Base-by-base conservation (phyloP, 2,888 invertebrate genomes). In the Drosophila fungiperda region DNA sequence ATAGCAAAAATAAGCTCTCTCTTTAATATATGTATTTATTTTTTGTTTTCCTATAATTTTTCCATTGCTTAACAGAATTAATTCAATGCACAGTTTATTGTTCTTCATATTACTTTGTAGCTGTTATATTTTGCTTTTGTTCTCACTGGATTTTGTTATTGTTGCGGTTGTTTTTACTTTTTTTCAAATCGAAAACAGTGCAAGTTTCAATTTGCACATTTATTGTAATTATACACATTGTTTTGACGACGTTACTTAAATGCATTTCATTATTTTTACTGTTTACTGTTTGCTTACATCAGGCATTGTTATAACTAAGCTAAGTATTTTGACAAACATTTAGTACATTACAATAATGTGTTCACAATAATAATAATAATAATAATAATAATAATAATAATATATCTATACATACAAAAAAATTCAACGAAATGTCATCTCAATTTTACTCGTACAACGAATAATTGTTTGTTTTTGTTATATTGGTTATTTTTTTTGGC, bases 1-100 rank as follows among this genome's bases (percentile, higher is more conserved):
- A 67, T 82, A 78, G 82, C 88, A 83, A 83, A 83, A 83, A 83
- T 83, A 88, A 83, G 82, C 88, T 88, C 82, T 29, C 29, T 87
- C 69, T 75, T 68, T 64, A 67, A 73, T 78, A 67, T 73, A 67
- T 73, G 63, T 80, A 40, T 67, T 48, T 66, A 42, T 71, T 9
- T 52, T 12, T 36, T 32, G 20, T 20, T 53, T 54, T 62, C 20
- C 55, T 26, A 57, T 17, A 50, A 67, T 64, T 48, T 35, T 55
- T 38, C 48, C 12, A 66, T 64, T 61, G 80, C 78, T 77, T 80
- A 88, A 88, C 84, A 73, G 60, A 88, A 83, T 68, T 68, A 65
- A 66, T 67, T 69, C 64, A 82, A 82, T 85, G 83, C 80, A 83
- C 78, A 78, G 72, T 74, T 83, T 88, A 88, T 83, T 83, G 83